phyloP scores from a whole-genome alignment of 2,888 invertebrate genomes.

The Tigriopus californicus region DNA sequence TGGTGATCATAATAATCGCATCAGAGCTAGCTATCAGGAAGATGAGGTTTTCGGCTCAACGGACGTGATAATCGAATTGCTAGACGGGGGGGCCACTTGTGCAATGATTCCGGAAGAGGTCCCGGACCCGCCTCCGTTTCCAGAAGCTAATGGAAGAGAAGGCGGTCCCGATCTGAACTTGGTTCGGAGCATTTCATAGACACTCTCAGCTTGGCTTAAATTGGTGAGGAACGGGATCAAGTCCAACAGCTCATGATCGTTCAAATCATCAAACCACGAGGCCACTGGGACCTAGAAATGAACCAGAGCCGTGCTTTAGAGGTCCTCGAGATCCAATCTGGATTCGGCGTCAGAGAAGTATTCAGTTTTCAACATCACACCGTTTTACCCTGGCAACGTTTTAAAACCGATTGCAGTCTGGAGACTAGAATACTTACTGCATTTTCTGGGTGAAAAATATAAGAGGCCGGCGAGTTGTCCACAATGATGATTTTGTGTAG shows the following conservation, averaged over 20 bases:
- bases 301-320: constrained; percentile 8
- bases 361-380: background rate
- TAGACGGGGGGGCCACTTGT: no score
- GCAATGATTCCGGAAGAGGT: no score
- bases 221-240: constrained; percentile 95
- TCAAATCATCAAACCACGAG: constrained; percentile 99
- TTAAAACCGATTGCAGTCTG: background rate
- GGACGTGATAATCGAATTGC: no score
- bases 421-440: constrained; percentile 50
- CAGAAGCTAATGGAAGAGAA: no score
- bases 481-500: constrained; percentile 91
- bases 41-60: no score
- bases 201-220: constrained; percentile 87
- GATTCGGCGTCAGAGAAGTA: background rate
- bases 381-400: background rate
- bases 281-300: constrained; percentile 65
- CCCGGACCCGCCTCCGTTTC: no score
- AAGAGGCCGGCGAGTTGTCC: constrained; percentile 98
- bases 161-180: background rate
- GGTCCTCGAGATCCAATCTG: background rate
- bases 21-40: no score
- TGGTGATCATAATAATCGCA: no score
- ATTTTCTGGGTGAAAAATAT: constrained; percentile 99
- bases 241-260: constrained; percentile 88
- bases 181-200: constrained; percentile 63